Evolutionary conservation across 2,888 invertebrate genomes (phyloP), one percentile per base, ranked within the genome.

Genomic region (Sthenelais limicola): DNA sequence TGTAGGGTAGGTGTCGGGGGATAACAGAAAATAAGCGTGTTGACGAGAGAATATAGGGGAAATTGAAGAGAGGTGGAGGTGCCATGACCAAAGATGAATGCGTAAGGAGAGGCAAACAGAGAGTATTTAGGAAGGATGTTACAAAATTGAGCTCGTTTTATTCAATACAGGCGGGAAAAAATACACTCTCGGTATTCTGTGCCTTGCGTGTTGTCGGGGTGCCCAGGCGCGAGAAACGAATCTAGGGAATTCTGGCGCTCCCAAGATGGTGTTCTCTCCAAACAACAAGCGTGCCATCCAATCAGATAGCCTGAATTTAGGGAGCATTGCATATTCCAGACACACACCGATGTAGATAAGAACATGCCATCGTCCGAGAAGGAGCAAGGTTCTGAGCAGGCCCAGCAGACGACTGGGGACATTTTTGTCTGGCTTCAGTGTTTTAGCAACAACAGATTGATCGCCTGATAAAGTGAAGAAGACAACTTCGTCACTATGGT

Each of bases 401-500:
- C 56, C 30, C 9, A 33, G 56, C 32, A 28, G 30, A 26, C 18
- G 56, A 32, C 56, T 32, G 7, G 33, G 9, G 21, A 9, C 38
- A 35, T 18, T 35, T 62, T 15, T 28, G 62, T 35, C 38, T 62
- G n/a, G 38, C 35, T 62, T 7, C n/a, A 12, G 38, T 38, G 62
- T 62, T 38, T 38, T 24, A 15, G 9, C 62, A 38, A 38, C 38
- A 62, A n/a, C 62, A 62, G 62, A 62, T 62, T 62, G 62, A 62
- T 35, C 38, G 3, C 24, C 38, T 15, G 62, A 62, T 62, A 38
- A 18, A 38, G 35, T 28, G 15, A 9, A 26, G 38, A 24, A 5
- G 62, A 38, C 62, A 38, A 62, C 38, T 62, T 35, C 62, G 43
- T 62, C 62, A 62, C n/a, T n/a, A n/a, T n/a, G n/a, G n/a, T n/a